These are phyloP conservation scores for Rhynchonema sp. DNA, from an alignment of 2,888 invertebrate species.

Conservation along the genomic window DNA sequence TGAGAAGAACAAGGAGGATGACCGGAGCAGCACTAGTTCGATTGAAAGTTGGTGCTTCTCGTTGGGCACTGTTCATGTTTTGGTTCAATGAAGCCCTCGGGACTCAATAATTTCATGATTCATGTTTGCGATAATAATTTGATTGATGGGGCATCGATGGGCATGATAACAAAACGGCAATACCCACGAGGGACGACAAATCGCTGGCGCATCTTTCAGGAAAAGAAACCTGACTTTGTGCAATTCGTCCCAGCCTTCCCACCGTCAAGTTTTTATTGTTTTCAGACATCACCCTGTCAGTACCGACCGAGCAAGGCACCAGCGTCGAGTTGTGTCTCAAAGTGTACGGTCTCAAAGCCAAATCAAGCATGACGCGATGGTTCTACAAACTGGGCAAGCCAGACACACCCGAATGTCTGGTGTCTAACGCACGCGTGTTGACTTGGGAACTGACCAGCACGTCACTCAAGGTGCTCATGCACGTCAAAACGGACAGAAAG, in stretches of 20 bases:
- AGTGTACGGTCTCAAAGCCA: background rate
- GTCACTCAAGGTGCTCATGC: background rate
- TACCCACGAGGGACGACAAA: too few species aligned
- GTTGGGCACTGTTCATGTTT: too few species aligned
- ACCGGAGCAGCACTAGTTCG: background rate
- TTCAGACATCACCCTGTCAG: background rate
- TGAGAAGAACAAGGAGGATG: background rate
- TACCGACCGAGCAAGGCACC: background rate
- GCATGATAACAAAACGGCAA: too few species aligned
- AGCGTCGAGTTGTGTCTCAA: background rate
- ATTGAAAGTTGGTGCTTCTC: background rate
- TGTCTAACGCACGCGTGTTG: background rate
- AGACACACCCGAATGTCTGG: background rate
- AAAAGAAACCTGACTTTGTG: too few species aligned
- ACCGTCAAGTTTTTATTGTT: background rate
- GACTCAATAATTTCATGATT: too few species aligned
- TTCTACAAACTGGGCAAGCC: background rate
- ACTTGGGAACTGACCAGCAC: background rate
- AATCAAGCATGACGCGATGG: background rate
- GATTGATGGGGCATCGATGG: too few species aligned
- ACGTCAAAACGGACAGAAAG: background rate
- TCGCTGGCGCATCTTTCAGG: too few species aligned
- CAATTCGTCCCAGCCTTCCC: too few species aligned
- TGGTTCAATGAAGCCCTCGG: too few species aligned
- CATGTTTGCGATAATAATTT: too few species aligned